phyloP scores from a whole-genome alignment of 2,888 invertebrate genomes.

The Unio delphinus region DNA sequence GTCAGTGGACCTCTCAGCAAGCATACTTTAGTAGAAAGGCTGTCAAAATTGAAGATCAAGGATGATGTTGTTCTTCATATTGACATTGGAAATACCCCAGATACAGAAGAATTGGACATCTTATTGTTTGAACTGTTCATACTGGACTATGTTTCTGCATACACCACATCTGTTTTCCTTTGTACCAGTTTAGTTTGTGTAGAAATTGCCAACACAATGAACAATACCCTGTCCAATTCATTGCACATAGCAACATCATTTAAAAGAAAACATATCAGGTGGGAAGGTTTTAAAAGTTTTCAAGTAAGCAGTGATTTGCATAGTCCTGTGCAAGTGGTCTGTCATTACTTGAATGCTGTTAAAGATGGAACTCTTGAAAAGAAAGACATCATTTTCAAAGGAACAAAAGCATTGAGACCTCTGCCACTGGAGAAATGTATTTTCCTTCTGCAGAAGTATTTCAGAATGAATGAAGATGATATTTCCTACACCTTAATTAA shows the following conservation, averaged over 20 bases:
- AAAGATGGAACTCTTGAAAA: constrained; percentile 15
- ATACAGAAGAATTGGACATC: constrained; percentile 22
- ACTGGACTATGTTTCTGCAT: constrained; percentile 13
- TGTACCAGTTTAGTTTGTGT: constrained; percentile 20
- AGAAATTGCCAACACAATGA: constrained; percentile 27
- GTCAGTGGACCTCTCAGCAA: constrained; percentile 29
- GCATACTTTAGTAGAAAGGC: constrained; percentile 10
- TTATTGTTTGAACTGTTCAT: constrained; percentile 33
- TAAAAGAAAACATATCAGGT: constrained; percentile 11
- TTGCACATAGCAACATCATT: constrained; percentile 23
- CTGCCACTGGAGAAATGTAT: constrained; percentile 12
- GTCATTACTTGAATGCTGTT: constrained; percentile 18
- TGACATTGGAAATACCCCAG: constrained; percentile 21
- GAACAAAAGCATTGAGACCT: constrained; percentile 3
- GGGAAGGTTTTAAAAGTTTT: constrained; percentile 26
- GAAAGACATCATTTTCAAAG: constrained; percentile 23
- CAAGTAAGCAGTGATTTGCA: constrained; percentile 19
- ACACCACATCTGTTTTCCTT: constrained; percentile 10
- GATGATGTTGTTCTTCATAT: constrained; percentile 29
- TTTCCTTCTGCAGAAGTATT: constrained; percentile 16
- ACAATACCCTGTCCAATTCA: constrained; percentile 21
- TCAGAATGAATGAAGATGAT: constrained; percentile 9
- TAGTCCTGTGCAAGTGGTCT: constrained; percentile 39
- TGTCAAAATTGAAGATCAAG: constrained; percentile 11
- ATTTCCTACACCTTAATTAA: constrained; percentile 28